phyloP scores from a whole-genome alignment of 2,797 vertebrate genomes.

The Melanotaenia nigrans region DNA sequence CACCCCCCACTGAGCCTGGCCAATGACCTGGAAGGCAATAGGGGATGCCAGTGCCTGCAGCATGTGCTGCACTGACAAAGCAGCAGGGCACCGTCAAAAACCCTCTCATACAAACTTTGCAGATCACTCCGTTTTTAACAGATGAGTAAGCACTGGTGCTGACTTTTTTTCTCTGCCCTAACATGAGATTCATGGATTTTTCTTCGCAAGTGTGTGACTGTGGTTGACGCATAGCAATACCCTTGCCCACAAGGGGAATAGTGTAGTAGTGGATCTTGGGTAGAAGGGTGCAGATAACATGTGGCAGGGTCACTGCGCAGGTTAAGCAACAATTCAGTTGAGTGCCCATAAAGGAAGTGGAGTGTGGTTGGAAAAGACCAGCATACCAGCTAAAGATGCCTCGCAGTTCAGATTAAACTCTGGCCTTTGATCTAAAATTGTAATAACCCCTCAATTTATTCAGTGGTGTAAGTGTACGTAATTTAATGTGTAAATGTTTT shows the following conservation, averaged over 20 bases:
- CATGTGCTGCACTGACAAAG: conserved; percentile 88
- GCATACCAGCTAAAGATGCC: conserved; percentile 61
- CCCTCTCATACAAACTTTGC: conserved; percentile 86
- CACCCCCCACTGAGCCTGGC: conserved; percentile 83
- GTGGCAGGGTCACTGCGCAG: conserved; percentile 85
- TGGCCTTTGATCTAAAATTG: conserved; percentile 53
- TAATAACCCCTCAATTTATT: conserved; percentile 11
- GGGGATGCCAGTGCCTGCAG: conserved; percentile 86
- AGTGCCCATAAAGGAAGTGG: conserved; percentile 77
- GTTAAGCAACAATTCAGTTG: conserved; percentile 86
- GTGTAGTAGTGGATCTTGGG: conserved; percentile 70
- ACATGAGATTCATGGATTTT: conserved; percentile 81
- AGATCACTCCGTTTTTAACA: conserved; percentile 87
- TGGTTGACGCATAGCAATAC: conserved; percentile 72
- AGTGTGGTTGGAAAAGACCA: conserved; percentile 63
- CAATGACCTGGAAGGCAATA: conserved; percentile 91
- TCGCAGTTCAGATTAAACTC: conserved; percentile 63
- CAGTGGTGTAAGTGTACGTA: not conserved
- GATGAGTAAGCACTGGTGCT: conserved; percentile 88
- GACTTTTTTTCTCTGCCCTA: conserved; percentile 65
- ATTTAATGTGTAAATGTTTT: not conserved
- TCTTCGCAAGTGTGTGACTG: conserved; percentile 70
- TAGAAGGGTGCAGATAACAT: conserved; percentile 71
- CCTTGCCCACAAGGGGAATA: conserved; percentile 71
- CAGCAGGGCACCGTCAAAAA: conserved; percentile 90